Evolutionary conservation across 2,888 invertebrate species (phyloP).

Genomic region (Meandrusa payeni): DNA sequence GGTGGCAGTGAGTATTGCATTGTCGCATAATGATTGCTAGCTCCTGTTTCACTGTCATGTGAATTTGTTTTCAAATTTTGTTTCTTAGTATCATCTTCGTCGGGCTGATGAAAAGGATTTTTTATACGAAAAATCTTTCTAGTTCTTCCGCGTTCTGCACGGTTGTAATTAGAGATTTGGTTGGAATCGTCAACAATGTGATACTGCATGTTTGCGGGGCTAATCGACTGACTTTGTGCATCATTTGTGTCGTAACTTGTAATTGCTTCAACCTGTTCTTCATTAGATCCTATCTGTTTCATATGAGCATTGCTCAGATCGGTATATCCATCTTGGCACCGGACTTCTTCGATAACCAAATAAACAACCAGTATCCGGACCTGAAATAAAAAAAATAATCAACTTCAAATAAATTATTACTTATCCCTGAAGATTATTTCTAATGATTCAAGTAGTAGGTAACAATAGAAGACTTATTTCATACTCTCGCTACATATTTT

Average conservation of each 20-base stretch:
- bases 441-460: too few species aligned
- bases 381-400: constrained; percentile 57
- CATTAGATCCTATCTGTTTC: constrained; percentile 56
- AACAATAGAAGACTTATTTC: too few species aligned
- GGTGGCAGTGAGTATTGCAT: constrained; percentile 74
- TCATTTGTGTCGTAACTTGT: constrained; percentile 56
- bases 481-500: too few species aligned
- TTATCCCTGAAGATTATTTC: too few species aligned
- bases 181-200: constrained; percentile 55
- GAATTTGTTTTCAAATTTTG: constrained; percentile 42
- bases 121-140: constrained; percentile 68
- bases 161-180: constrained; percentile 51
- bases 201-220: constrained; percentile 56
- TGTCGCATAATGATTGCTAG: constrained; percentile 74
- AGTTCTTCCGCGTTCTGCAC: constrained; percentile 48
- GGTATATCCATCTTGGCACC: constrained; percentile 66
- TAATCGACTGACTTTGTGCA: constrained; percentile 53
- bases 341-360: constrained; percentile 47
- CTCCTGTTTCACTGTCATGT: constrained; percentile 62
- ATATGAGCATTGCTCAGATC: constrained; percentile 60
- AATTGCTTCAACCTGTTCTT: constrained; percentile 53
- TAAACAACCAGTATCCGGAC: constrained; percentile 71
- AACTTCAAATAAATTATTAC: too few species aligned
- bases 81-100: constrained; percentile 43
- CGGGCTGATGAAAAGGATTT: constrained; percentile 65